Evolutionary conservation across 1,140 invertebrate genomes (phyloP), one percentile per base, ranked within the genome.

Genomic region (Pseudomyrmex concolor): DNA sequence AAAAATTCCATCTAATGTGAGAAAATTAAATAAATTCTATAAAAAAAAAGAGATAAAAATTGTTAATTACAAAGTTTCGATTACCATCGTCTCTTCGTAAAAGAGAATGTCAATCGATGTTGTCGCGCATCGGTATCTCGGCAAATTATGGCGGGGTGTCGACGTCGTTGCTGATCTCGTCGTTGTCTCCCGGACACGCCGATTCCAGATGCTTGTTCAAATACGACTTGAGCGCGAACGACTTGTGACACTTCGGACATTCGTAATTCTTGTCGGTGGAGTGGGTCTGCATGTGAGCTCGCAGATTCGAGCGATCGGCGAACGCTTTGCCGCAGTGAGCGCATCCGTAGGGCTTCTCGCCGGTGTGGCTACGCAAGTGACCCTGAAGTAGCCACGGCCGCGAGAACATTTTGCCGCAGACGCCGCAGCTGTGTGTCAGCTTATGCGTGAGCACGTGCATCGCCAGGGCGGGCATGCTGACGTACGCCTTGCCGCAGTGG

Each of bases 261-360:
- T 96, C 96, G 95, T 97, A 99, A 92, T 98, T 98, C 95, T 99
- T 99, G 90, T 97, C 97, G 9, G 96, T 95, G 9, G 97, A 98
- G 91, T 99, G 98, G 0, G 98, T 99, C 93, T 99, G 98, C 96
- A 99, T 98, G 94, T 99, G 98, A 0, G 98, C 98, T 19, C 98
- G 94, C 9, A 99, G 95, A 92, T 99, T 99, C 85, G 97, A 99
- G 55, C 99, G 95, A 95, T 99, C 99, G 12, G 99, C 99, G 93
- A 99, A 99, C 19, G 98, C 98, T 92, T 99, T 99, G 67, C 98
- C 98, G 94, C 99, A 99, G 91, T 99, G 98, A 12, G 98, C 98
- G 94, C 99, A 99, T 2, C 98, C 98, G 94, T 99, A 99, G 0
- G 99, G 99, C 92, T 99, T 99, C 94, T 99, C 98, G 0, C 99